phyloP scores from a whole-genome alignment of 2,797 vertebrate species.

The Chaunax sp. region DNA sequence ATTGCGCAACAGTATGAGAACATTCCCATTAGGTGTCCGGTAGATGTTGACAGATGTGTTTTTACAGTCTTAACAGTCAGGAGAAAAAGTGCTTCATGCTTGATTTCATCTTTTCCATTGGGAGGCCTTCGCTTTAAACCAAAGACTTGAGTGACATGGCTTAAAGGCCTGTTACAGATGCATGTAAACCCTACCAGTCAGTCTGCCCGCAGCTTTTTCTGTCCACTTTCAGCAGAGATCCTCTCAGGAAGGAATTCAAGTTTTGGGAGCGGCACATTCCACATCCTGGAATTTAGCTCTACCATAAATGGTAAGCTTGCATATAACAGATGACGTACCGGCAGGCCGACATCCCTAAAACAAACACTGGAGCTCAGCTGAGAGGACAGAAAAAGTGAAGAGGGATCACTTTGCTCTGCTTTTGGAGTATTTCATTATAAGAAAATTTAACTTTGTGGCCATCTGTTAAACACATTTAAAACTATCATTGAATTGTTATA shows the following conservation, averaged over 20 bases:
- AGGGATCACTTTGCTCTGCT: conserved; percentile 50
- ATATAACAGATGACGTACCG: conserved; percentile 80
- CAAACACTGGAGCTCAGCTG: conserved; percentile 64
- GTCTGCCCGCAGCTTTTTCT: conserved; percentile 19
- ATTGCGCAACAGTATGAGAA: not conserved
- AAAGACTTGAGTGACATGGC: not conserved
- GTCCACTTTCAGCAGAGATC: conserved; percentile 56
- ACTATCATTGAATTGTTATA: too few relatives aligned
- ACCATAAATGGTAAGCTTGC: conserved; percentile 88
- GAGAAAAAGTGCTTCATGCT: not conserved
- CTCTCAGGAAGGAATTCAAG: conserved; percentile 78
- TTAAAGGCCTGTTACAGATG: not conserved
- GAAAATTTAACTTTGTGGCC: too few relatives aligned
- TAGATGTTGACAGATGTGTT: conserved; percentile 27
- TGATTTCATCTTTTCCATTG: conserved; percentile 2
- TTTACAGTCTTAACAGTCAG: conserved; percentile 13
- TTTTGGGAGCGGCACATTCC: conserved; percentile 86
- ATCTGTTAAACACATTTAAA: not conserved
- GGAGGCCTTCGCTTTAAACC: conserved; percentile 1
- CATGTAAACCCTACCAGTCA: conserved; percentile 29
- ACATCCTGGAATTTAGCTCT: conserved; percentile 85
- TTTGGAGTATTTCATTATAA: not conserved
- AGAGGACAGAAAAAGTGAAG: conserved; percentile 21
- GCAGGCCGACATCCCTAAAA: conserved; percentile 68
- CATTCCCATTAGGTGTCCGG: conserved; percentile 19